phyloP scores from a whole-genome alignment of 2,797 vertebrate species.

The Notamacropus eugenii region DNA sequence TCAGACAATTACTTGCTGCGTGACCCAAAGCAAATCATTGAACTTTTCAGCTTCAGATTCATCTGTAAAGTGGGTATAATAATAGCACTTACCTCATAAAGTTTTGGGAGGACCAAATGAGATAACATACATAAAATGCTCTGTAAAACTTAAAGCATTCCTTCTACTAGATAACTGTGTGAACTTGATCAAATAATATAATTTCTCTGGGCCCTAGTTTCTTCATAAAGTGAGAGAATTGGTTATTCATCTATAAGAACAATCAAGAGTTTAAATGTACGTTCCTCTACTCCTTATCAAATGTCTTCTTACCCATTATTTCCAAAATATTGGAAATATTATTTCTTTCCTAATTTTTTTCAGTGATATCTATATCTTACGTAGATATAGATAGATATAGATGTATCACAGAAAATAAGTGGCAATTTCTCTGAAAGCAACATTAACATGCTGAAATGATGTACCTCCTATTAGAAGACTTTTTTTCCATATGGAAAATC shows the following conservation, averaged over 20 bases:
- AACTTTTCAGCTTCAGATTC: neutral
- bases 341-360: neutral
- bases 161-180: neutral
- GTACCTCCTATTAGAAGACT: conserved; percentile 8
- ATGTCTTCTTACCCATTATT: neutral
- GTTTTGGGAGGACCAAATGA: neutral
- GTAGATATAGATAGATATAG: too few relatives aligned
- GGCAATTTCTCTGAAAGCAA: neutral
- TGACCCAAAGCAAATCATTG: neutral
- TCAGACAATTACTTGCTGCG: neutral
- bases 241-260: neutral
- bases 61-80: neutral
- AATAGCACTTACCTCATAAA: neutral
- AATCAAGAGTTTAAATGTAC: neutral
- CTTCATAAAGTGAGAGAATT: neutral
- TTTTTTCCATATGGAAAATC: conserved; percentile 34
- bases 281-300: neutral
- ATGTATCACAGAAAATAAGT: neutral
- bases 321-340: neutral
- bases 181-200: neutral
- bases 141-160: neutral
- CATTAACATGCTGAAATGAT: conserved; percentile 47
- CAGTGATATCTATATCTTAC: neutral
- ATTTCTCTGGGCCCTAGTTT: neutral
- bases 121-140: neutral